phyloP scores from a whole-genome alignment of 2,797 vertebrate species.

The Tokudaia muenninki region DNA sequence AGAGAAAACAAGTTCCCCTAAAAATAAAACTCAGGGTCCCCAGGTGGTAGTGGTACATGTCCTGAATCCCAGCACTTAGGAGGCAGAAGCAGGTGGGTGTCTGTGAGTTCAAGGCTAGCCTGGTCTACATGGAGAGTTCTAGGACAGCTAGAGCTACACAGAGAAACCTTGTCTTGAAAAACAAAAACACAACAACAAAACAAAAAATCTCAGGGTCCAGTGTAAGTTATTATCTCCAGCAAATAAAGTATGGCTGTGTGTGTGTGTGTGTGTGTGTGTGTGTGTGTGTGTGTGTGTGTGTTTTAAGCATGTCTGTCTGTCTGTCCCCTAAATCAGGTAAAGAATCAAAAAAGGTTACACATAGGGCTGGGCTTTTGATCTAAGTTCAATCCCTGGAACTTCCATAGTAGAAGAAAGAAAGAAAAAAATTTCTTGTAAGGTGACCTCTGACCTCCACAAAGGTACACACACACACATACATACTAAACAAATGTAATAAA shows the following conservation, averaged over 20 bases:
- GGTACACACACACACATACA: neutral
- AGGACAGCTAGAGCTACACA: neutral
- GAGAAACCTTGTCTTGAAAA: neutral
- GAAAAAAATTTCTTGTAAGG: neutral
- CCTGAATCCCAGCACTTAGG: neutral
- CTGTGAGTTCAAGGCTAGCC: neutral
- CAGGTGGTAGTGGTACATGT: neutral
- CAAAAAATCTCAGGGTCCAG: neutral
- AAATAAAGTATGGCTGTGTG: neutral
- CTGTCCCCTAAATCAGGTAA: neutral
- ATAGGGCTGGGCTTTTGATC: no score
- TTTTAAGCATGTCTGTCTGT: neutral
- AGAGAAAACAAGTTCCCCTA: neutral
- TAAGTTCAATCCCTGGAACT: neutral
- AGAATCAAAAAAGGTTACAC: neutral
- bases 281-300: neutral
- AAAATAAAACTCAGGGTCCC: neutral
- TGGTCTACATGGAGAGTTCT: neutral
- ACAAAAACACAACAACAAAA: neutral
- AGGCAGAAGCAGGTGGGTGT: neutral
- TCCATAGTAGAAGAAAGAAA: neutral
- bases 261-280: neutral
- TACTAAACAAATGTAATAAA: neutral
- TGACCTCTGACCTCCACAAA: neutral
- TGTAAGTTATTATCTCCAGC: neutral